Evolutionary conservation across 2,797 vertebrate genomes (phyloP).

Genomic region (Triplophysa yarkandensis): DNA sequence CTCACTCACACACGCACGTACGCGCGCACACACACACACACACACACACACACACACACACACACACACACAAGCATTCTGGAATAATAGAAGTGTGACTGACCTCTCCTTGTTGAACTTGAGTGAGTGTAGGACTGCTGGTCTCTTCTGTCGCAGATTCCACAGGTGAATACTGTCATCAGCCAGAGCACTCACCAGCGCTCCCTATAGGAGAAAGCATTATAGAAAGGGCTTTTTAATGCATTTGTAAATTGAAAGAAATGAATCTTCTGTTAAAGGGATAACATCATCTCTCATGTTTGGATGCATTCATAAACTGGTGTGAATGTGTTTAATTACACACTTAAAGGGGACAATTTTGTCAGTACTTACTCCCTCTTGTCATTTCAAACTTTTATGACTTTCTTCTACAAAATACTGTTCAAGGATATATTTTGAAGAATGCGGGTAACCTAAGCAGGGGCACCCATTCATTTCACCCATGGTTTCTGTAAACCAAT

Average conservation of each 20-base stretch:
- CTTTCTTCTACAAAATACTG: too few species aligned
- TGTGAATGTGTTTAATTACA: background rate
- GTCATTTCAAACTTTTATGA: too few species aligned
- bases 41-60: conserved; percentile 13
- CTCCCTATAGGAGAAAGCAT: conserved; percentile 79
- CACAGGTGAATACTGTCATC: conserved; percentile 95
- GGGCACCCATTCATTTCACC: too few species aligned
- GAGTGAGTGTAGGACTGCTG: conserved; percentile 95
- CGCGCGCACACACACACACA: conserved; percentile 6
- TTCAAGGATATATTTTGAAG: too few species aligned
- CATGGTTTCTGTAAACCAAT: too few species aligned
- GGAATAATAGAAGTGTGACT: conserved; percentile 51
- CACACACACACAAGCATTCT: conserved; percentile 6
- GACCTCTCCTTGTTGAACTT: conserved; percentile 98
- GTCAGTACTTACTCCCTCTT: too few species aligned
- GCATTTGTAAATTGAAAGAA: background rate
- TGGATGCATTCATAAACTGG: background rate
- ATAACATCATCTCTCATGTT: too few species aligned
- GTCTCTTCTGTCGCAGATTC: conserved; percentile 98
- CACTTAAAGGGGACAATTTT: too few species aligned
- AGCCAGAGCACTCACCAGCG: conserved; percentile 95
- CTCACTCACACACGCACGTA: conserved; percentile 13
- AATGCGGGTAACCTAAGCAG: too few species aligned
- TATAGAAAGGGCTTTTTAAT: background rate
- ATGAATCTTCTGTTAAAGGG: background rate